Conservation (phyloP, 2,113 vertebrate species). For the Eublepharis macularius region DNA sequence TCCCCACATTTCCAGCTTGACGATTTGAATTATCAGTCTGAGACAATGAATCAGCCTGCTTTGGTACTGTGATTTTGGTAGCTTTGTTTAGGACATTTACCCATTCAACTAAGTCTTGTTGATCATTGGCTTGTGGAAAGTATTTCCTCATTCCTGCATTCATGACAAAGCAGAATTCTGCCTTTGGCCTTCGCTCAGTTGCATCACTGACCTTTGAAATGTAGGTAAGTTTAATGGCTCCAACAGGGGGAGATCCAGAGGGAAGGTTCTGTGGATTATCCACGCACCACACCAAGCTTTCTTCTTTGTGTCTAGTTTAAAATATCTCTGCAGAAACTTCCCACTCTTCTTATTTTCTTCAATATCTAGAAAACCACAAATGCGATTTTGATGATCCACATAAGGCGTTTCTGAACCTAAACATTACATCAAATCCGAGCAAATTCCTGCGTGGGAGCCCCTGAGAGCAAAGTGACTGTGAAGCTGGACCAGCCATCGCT, state of each 20-base stretch:
- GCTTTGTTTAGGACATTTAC: constrained; percentile 97
- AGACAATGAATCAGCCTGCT: constrained; percentile 84
- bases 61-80: constrained; percentile 99
- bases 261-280: constrained; percentile 98
- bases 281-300: constrained; percentile 96
- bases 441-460: too few species aligned
- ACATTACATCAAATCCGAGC: too few species aligned
- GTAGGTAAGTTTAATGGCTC: constrained; percentile 94
- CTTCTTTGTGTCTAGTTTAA: constrained; percentile 91
- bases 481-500: too few species aligned
- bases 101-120: constrained; percentile 98
- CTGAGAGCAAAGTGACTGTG: too few species aligned
- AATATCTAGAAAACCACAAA: constrained; percentile 97
- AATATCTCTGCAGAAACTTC: constrained; percentile 93
- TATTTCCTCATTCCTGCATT: constrained; percentile 98
- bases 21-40: constrained; percentile 82
- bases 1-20: constrained; percentile 77
- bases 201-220: constrained; percentile 99
- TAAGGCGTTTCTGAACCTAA: constrained; percentile 92
- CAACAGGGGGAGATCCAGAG: constrained; percentile 86
- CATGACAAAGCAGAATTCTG: constrained; percentile 98
- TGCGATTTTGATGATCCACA: constrained; percentile 97
- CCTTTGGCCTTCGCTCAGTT: constrained; percentile 97
- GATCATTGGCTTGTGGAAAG: constrained; percentile 97
- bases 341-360: constrained; percentile 96